Conservation (phyloP, 1,140 invertebrate genomes). For the Zaprionus gabonicus region DNA sequence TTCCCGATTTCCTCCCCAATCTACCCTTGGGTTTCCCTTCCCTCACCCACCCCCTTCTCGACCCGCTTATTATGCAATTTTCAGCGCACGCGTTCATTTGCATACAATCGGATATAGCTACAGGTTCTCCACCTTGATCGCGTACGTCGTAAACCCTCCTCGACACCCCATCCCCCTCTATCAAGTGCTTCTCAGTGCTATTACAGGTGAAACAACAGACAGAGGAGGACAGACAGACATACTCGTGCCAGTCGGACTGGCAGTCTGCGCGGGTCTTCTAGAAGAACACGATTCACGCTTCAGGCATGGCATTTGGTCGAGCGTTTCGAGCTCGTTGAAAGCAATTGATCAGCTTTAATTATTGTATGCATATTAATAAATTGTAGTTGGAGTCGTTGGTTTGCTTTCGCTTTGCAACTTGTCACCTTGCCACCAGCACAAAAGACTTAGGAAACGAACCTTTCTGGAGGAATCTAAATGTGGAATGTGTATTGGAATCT, state of each 20-base stretch:
- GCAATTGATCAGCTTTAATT: slow-evolving; percentile 72
- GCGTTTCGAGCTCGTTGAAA: slow-evolving; percentile 37
- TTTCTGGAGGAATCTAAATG: slow-evolving; percentile 18
- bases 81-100: slow-evolving; percentile 73
- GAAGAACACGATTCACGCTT: slow-evolving; percentile 29
- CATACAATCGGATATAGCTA: slow-evolving; percentile 61
- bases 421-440: slow-evolving; percentile 7
- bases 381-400: background rate
- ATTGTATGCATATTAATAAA: slow-evolving; percentile 41
- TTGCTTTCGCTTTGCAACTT: slow-evolving; percentile 11
- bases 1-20: background rate
- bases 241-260: slow-evolving; percentile 13
- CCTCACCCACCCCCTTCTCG: background rate
- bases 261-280: slow-evolving; percentile 10
- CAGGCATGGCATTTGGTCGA: slow-evolving; percentile 23
- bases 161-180: background rate
- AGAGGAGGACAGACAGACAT: background rate
- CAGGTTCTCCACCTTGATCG: slow-evolving; percentile 42
- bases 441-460: slow-evolving; percentile 50
- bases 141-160: too few relatives aligned
- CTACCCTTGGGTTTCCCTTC: background rate
- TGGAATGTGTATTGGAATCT: slow-evolving; percentile 23
- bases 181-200: slow-evolving; percentile 44
- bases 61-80: slow-evolving; percentile 69
- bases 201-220: slow-evolving; percentile 23